Evolutionary conservation across 2,113 vertebrate genomes (phyloP).

Genomic region (Petromus typicus): DNA sequence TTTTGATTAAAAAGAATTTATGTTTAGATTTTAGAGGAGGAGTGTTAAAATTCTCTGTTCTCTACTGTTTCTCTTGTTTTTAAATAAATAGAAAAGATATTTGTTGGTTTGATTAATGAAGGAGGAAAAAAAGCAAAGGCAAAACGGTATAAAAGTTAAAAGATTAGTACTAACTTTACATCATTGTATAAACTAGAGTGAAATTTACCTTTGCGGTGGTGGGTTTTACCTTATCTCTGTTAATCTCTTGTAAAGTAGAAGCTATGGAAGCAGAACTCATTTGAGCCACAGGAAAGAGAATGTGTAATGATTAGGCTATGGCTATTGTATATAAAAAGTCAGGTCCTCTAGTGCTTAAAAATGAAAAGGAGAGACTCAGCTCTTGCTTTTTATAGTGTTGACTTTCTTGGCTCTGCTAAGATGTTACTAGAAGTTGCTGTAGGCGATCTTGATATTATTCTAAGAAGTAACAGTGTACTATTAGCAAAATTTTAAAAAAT

Average conservation of each 20-base stretch:
- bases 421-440: neutral
- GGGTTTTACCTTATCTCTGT: neutral
- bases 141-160: neutral
- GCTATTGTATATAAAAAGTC: neutral
- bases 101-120: neutral
- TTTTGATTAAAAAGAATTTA: slow-evolving; percentile 88
- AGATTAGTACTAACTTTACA: neutral
- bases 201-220: neutral
- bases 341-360: slow-evolving; percentile 1
- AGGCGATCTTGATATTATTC: neutral
- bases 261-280: neutral
- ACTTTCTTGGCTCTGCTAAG: neutral
- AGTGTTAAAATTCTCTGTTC: slow-evolving; percentile 65
- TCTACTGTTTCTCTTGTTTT: neutral
- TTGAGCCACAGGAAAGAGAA: neutral
- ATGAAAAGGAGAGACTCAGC: neutral
- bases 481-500: slow-evolving; percentile 15
- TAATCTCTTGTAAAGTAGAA: neutral
- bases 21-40: slow-evolving; percentile 64
- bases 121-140: neutral
- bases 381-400: neutral
- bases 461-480: neutral
- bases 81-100: neutral
- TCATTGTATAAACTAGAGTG: neutral
- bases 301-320: neutral